Evolutionary conservation across 2,113 vertebrate genomes (phyloP).

Genomic region (Zeus faber): DNA sequence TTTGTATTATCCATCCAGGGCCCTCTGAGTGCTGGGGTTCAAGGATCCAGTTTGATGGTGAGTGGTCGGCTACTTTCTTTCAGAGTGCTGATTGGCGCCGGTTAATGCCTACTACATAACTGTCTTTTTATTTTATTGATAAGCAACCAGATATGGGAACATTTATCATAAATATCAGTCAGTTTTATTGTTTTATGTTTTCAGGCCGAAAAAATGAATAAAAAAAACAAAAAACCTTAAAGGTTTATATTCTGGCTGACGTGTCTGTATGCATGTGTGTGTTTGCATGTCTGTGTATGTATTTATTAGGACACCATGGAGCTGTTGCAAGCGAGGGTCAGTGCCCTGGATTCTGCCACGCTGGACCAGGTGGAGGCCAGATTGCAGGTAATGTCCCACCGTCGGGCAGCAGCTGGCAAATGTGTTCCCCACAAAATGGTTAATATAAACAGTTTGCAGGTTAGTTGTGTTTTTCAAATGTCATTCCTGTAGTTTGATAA

Average conservation of each 20-base stretch:
- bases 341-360: constrained; percentile 83
- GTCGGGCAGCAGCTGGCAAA: too few relatives aligned
- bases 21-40: constrained; percentile 83
- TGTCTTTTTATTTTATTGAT: constrained; percentile 12
- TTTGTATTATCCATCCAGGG: too few relatives aligned
- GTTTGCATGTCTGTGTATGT: constrained; percentile 5
- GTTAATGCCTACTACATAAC: constrained; percentile 3
- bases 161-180: constrained; percentile 34
- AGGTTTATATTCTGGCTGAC: not conserved
- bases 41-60: constrained; percentile 87
- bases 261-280: constrained; percentile 3
- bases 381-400: constrained; percentile 94
- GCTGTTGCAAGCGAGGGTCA: constrained; percentile 89
- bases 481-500: too few relatives aligned
- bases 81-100: constrained; percentile 4
- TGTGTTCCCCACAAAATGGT: too few relatives aligned
- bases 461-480: too few relatives aligned
- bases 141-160: constrained; percentile 43
- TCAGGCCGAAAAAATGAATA: too few relatives aligned
- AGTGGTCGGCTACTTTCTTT: constrained; percentile 54
- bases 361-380: constrained; percentile 93
- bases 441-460: too few relatives aligned
- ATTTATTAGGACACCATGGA: constrained; percentile 85
- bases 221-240: too few relatives aligned
- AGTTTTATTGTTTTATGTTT: constrained; percentile 21